Evolutionary conservation across 2,888 invertebrate species (phyloP).

Genomic region (Epiblema foenella): DNA sequence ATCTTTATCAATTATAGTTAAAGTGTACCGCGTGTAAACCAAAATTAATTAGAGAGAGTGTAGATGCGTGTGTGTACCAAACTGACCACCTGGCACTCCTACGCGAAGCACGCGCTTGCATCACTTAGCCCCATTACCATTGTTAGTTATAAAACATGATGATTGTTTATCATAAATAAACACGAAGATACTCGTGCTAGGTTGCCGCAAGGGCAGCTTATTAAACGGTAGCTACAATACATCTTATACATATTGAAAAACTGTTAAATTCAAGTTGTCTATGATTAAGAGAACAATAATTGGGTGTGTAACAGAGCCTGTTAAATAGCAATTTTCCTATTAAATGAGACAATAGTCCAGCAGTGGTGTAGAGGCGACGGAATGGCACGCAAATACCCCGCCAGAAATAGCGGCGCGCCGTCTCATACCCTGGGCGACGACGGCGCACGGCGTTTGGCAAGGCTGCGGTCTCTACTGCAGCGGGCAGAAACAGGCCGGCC

Average conservation of each 20-base stretch:
- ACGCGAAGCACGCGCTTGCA: conserved; percentile 56
- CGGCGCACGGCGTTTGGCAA: conserved; percentile 49
- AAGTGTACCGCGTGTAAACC: conserved; percentile 45
- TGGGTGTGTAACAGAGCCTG: conserved; percentile 11
- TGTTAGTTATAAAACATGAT: conserved; percentile 52
- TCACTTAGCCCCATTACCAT: conserved; percentile 56
- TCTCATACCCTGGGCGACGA: conserved; percentile 70
- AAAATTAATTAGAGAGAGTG: conserved; percentile 49
- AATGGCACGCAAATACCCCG: conserved; percentile 71
- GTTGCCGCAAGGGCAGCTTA: conserved; percentile 19
- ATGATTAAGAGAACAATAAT: conserved; percentile 1
- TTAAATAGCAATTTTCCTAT: conserved; percentile 24
- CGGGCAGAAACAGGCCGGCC: not conserved
- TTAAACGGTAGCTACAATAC: conserved; percentile 34
- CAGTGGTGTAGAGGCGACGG: conserved; percentile 57
- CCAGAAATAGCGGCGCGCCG: conserved; percentile 77
- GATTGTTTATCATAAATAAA: conserved; percentile 50
- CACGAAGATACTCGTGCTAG: conserved; percentile 21
- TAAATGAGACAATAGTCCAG: conserved; percentile 55
- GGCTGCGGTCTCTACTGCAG: conserved; percentile 39
- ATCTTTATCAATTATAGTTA: conserved; percentile 45
- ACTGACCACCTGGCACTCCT: conserved; percentile 54
- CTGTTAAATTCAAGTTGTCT: not conserved
- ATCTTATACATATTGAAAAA: conserved; percentile 5
- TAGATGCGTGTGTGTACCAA: conserved; percentile 47